A percentile compares a stretch with the other conserved stretches of the same genome.
Evolutionary conservation across 2,888 invertebrate genomes (phyloP).

Genomic region (Drosophila pegasa): DNA sequence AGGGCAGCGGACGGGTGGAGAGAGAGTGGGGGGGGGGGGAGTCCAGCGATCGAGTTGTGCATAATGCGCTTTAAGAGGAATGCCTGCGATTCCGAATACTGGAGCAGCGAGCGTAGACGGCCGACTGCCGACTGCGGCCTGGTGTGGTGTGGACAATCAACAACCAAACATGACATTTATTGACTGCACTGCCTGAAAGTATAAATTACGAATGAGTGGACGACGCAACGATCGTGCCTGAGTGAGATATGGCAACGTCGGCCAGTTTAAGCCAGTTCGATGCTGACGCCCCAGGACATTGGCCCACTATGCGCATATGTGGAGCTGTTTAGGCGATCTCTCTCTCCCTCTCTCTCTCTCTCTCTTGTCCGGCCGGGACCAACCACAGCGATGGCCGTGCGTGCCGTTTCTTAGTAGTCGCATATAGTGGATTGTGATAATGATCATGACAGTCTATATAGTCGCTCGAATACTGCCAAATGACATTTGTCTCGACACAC

Average conservation of each 20-base stretch:
- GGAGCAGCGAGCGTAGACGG: conserved; percentile 59
- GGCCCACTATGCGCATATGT: conserved; percentile 64
- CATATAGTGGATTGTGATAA: conserved; percentile 81
- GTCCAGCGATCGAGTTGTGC: conserved; percentile 44
- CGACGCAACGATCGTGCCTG: conserved; percentile 60
- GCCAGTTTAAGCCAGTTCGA: conserved; percentile 36
- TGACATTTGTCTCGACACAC: conserved; percentile 77
- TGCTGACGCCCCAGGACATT: conserved; percentile 71
- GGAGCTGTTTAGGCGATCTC: conserved; percentile 52
- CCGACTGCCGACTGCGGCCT: conserved; percentile 8
- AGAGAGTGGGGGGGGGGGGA: background rate
- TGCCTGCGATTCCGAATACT: conserved; percentile 79
- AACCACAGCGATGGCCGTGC: conserved; percentile 79
- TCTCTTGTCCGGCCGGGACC: conserved; percentile 56
- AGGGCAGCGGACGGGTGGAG: conserved; percentile 10
- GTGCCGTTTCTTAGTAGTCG: conserved; percentile 59
- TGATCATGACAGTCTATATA: conserved; percentile 84
- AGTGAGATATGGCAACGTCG: conserved; percentile 55
- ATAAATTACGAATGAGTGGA: conserved; percentile 74
- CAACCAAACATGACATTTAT: conserved; percentile 83
- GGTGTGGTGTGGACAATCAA: conserved; percentile 76
- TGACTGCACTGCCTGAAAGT: conserved; percentile 81
- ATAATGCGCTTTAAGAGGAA: conserved; percentile 74
- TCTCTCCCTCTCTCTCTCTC: background rate
- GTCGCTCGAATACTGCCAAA: conserved; percentile 82